Conservation (phyloP, 2,113 vertebrate genomes). For the Saguinus midas region DNA sequence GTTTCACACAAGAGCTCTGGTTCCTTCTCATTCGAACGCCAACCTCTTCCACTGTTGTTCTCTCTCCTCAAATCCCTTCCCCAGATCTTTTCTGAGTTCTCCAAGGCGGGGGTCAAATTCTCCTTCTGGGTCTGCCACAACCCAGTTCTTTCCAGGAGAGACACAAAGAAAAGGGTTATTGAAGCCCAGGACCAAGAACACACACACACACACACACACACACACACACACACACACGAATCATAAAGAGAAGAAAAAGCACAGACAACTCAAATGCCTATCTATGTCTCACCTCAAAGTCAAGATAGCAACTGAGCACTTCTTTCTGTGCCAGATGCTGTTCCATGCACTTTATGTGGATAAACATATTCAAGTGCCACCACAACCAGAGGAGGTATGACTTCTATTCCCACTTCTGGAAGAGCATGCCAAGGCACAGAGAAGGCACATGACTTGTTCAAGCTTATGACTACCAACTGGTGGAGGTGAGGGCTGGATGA, state of each 20-base stretch:
- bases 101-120: neutral
- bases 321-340: neutral
- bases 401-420: neutral
- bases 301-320: neutral
- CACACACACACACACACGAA: neutral
- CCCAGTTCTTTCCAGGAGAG: neutral
- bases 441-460: neutral
- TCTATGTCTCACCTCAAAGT: neutral
- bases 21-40: neutral
- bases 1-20: neutral
- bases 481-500: neutral
- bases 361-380: neutral
- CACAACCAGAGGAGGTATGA: accelerated
- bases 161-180: neutral
- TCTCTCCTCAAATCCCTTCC: neutral
- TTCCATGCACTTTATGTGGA: neutral
- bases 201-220: too few species aligned
- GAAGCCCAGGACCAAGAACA: neutral
- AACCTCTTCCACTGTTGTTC: neutral
- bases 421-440: neutral
- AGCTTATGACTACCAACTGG: neutral
- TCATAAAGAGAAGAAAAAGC: neutral
- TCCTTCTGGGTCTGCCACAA: neutral
- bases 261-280: neutral
- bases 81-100: neutral